Base-by-base conservation (phyloP, 2,888 invertebrate genomes). In the Andrena fulva region DNA sequence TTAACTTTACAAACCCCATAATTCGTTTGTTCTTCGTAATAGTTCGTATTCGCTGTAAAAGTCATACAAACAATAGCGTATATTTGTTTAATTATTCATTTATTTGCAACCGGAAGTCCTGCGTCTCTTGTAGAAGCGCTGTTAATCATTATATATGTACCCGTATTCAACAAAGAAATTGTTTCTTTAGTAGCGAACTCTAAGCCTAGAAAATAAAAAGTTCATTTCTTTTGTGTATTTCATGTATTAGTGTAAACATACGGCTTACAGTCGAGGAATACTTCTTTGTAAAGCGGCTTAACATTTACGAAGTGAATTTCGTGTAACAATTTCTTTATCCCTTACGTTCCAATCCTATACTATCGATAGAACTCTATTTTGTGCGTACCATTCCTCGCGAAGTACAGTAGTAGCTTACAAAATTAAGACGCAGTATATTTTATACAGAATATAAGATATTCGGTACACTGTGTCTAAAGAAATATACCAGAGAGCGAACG, bases 341-440 rank as follows among this genome's bases (percentile, higher is more conserved):
- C 20, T 67, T 62, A 48, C 31, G 12, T 54, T 71, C 59, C 67
- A 62, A 56, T 31, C 20, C 35, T 73, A 66, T 27, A n/a, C n/a
- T 29, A 68, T 56, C 56, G 24, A 27, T 60, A 27, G 16, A 80
- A 50, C 62, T 77, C 54, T 60, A 79, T 35, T 62, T 78, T 80
- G 72, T 80, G 80, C 79, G 50, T 67, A 66, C 35, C 10, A 16
- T 20, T 42, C 24, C 56, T 50, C 33, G 59, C 54, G 63, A 63
- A 80, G 24, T 66, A 66, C 35, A 64, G 8, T n/a, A 52, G 64
- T 63, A 42, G 48, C 31, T 70, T 80, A 70, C 5, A 54, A 62
- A 64, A 60, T 56, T 75, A 64, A 73, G 29, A 31, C 50, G 54
- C 16, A 16, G 24, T 66, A 68, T 52, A 67, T 81, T 62, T 29